phyloP scores from a whole-genome alignment of 2,797 vertebrate species.

The Micrastur ruficollis region DNA sequence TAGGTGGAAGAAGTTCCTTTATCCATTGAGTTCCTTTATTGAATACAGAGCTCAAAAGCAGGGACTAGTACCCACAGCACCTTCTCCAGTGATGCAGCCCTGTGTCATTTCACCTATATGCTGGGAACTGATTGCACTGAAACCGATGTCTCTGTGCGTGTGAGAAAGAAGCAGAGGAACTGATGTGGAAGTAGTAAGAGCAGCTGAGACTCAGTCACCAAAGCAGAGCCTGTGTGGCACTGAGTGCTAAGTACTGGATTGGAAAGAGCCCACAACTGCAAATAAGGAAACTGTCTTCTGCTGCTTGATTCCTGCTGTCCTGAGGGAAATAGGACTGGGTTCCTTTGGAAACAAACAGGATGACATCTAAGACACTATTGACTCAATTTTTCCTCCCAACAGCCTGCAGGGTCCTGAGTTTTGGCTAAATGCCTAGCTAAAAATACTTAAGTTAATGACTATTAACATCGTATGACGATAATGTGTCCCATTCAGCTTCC shows the following conservation, averaged over 20 bases:
- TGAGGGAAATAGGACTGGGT: background rate
- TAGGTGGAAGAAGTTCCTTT: background rate
- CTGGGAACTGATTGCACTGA: background rate
- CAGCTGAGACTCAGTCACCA: background rate
- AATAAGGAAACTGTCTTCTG: background rate
- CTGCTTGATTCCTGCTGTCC: background rate
- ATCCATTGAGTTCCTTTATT: background rate
- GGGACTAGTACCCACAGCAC: background rate
- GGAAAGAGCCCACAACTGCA: background rate
- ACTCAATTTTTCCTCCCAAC: background rate
- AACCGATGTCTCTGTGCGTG: background rate
- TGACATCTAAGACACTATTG: background rate
- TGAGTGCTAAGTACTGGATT: background rate
- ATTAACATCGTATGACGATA: background rate
- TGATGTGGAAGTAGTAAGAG: background rate
- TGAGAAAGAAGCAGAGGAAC: background rate
- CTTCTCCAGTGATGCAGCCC: background rate
- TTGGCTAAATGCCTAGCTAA: background rate
- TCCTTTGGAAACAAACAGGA: background rate
- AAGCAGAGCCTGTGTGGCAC: background rate
- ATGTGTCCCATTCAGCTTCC: background rate
- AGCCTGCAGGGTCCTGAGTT: background rate
- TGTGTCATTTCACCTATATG: background rate
- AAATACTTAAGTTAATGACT: background rate
- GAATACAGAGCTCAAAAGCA: background rate